Base-by-base conservation (phyloP, 2,113 vertebrate species). In the Zapornia atra region DNA sequence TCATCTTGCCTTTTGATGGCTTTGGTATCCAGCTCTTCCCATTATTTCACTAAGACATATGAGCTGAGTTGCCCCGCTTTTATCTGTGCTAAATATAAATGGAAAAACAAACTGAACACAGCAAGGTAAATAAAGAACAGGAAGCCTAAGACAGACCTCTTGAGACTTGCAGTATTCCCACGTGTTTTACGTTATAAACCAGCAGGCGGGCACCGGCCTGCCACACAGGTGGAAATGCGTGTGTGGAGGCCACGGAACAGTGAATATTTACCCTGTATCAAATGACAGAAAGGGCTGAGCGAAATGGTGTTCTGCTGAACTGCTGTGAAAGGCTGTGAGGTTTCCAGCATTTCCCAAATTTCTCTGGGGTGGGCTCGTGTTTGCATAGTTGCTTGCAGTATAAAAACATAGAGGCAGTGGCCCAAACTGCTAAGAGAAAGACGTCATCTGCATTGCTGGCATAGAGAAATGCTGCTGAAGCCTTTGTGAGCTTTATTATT, bases 181-280 rank as follows among this genome's bases (percentile, higher is more conserved):
- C 81, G 94, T 96, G 96, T 96, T 97, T 96, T 82, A 63, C 0
- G 6, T 97, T 96, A 96, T 33, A 94, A 89, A 82, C 54, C 95
- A 94, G 91, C 95, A 66, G 96, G 96, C 40, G 0, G 91, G 59
- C 59, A 19, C 69, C 5, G 19, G 40, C 65, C 66, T 87, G 94
- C 96, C 96, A 97, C 95, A 96, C 96, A 97, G 96, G 96, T 96
- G 96, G 96, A 96, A 96, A 87, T 42, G 86, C 90, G 81, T 94
- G 68, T 86, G 66, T 82, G 59, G 83, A 94, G 94, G 92, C 88
- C 81, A 65, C 57, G 57, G 89, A 91, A 84, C 50, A 38, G n/a
- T 20, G 92, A 89, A 38, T 97, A 92, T 96, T 97, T 97, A 96
- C 91, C 89, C 81, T 97, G 81, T 96, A 95, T 97, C 94, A 76